A percentile compares a stretch with the other conserved stretches of the same genome.
Evolutionary conservation across 2,113 vertebrate genomes (phyloP).

Genomic region (Saimiri boliviensis): DNA sequence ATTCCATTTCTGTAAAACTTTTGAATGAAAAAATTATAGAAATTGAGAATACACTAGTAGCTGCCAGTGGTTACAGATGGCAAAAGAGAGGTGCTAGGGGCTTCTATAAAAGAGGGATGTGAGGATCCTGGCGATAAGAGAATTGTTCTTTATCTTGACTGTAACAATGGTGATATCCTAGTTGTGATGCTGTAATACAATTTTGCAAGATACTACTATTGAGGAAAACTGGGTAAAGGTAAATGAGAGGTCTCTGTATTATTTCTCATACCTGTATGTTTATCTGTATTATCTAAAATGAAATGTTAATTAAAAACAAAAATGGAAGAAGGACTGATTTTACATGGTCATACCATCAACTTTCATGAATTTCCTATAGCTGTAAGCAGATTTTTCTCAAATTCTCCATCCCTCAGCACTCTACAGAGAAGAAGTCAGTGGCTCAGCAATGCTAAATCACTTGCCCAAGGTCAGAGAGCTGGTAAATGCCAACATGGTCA

Average conservation of each 20-base stretch:
- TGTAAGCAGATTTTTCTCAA: neutral
- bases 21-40: neutral
- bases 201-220: neutral
- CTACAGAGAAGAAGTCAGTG: rapidly evolving
- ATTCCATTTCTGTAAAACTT: neutral
- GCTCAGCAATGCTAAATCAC: neutral
- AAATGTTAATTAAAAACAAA: neutral
- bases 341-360: neutral
- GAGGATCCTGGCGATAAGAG: neutral
- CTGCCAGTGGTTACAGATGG: neutral
- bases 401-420: neutral
- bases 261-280: neutral
- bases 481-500: neutral
- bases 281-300: neutral
- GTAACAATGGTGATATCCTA: too few species aligned
- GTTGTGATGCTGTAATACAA: neutral
- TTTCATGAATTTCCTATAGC: neutral
- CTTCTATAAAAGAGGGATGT: neutral
- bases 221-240: neutral
- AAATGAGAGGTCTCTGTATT: neutral
- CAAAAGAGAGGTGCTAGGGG: too few species aligned
- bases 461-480: neutral
- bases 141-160: neutral
- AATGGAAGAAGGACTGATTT: neutral
- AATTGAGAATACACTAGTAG: neutral